A percentile compares a stretch with the other conserved stretches of the same genome.
Evolutionary conservation across 2,888 invertebrate species (phyloP).

Genomic region (Toxonevra muliebris): DNA sequence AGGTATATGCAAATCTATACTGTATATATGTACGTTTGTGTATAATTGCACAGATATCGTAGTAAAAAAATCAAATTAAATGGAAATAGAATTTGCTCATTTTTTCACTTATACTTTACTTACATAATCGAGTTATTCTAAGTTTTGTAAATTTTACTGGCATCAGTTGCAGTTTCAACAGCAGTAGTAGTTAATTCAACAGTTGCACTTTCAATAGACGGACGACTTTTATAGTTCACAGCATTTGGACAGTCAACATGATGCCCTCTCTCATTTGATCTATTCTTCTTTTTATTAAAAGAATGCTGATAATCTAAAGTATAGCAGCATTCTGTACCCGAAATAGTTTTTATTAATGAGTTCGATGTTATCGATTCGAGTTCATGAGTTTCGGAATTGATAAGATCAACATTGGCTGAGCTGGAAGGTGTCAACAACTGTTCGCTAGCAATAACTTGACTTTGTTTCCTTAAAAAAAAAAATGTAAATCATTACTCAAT

Average conservation of each 20-base stretch:
- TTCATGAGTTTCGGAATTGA: slow-evolving; percentile 64
- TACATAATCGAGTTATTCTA: background rate
- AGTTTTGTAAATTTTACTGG: slow-evolving; percentile 9
- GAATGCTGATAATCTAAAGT: slow-evolving; percentile 54
- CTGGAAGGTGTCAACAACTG: slow-evolving; percentile 63
- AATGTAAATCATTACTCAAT: background rate
- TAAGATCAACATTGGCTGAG: slow-evolving; percentile 63
- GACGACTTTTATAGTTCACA: slow-evolving; percentile 35
- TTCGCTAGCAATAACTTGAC: slow-evolving; percentile 61
- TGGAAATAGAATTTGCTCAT: background rate
- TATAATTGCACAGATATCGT: background rate
- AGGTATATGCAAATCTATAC: slow-evolving; percentile 2
- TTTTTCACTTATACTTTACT: background rate
- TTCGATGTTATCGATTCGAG: slow-evolving; percentile 63
- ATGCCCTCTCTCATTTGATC: background rate
- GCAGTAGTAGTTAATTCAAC: slow-evolving; percentile 15
- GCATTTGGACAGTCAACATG: slow-evolving; percentile 26
- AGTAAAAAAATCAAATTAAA: background rate
- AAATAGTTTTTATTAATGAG: slow-evolving; percentile 62
- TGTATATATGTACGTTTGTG: slow-evolving; percentile 1
- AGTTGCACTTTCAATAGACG: slow-evolving; percentile 37
- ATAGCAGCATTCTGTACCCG: slow-evolving; percentile 56
- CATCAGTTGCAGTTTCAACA: slow-evolving; percentile 16
- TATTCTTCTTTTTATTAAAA: slow-evolving; percentile 45
- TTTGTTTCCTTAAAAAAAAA: slow-evolving; percentile 54